These are phyloP conservation scores for Polyodon spathula DNA, from an alignment of 2,113 vertebrate species.

Conservation along the genomic window DNA sequence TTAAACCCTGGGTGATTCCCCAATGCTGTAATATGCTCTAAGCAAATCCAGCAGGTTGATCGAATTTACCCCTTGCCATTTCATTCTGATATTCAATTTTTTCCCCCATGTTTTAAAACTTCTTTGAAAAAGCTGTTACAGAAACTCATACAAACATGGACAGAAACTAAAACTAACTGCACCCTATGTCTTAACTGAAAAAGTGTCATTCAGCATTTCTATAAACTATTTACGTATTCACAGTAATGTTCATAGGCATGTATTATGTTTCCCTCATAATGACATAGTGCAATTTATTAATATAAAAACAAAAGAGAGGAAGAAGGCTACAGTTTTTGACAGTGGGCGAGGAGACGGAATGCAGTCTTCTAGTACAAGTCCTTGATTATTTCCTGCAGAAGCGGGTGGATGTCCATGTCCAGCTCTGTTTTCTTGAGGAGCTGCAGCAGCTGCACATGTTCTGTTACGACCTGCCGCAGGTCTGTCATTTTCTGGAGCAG, in stretches of 20 bases:
- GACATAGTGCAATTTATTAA: conserved; percentile 59
- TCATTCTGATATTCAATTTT: too few species aligned
- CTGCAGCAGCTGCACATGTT: conserved; percentile 88
- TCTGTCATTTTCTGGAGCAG: conserved; percentile 98
- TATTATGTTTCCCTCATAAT: conserved; percentile 49
- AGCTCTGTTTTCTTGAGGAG: conserved; percentile 88
- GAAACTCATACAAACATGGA: too few species aligned
- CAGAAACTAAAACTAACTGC: too few species aligned
- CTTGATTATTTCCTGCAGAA: conserved; percentile 96
- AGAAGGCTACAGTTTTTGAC: neutral
- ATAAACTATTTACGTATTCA: conserved; percentile 37
- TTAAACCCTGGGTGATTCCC: too few species aligned
- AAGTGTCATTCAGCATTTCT: neutral
- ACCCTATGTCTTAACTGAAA: too few species aligned
- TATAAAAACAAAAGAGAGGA: too few species aligned
- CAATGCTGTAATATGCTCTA: too few species aligned
- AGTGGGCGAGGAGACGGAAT: conserved; percentile 1
- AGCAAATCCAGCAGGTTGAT: too few species aligned
- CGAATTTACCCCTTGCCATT: too few species aligned
- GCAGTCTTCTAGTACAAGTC: conserved; percentile 76
- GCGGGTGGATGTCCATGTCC: conserved; percentile 87
- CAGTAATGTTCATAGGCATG: conserved; percentile 60
- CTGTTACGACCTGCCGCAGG: conserved; percentile 90
- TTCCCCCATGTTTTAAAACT: too few species aligned
- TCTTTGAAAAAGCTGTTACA: too few species aligned